phyloP scores from a whole-genome alignment of 2,797 vertebrate species.

The Jordanella pulchra region DNA sequence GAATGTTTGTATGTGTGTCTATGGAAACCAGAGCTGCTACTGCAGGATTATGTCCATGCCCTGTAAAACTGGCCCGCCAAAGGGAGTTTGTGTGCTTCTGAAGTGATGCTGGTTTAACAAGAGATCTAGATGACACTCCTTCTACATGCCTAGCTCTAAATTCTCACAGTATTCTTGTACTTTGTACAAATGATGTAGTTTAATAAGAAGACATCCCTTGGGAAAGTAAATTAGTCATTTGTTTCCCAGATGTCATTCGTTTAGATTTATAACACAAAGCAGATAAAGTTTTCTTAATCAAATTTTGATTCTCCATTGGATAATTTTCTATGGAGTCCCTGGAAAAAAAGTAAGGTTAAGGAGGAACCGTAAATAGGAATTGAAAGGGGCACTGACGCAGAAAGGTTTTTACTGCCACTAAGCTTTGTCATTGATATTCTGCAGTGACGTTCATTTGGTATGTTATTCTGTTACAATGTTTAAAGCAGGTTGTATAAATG shows the following conservation, averaged over 20 bases:
- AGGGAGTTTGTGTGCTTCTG: background rate
- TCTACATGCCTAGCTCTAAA: background rate
- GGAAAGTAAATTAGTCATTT: background rate
- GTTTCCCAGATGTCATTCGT: background rate
- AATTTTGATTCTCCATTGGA: background rate
- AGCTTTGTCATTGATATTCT: background rate
- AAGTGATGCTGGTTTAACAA: background rate
- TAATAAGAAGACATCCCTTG: background rate
- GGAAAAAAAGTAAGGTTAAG: background rate
- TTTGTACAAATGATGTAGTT: background rate
- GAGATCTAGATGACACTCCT: background rate
- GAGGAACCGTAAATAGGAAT: background rate
- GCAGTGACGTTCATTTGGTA: background rate
- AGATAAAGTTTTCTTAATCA: background rate
- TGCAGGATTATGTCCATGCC: constrained; percentile 15
- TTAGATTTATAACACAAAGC: background rate
- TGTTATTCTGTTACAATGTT: background rate
- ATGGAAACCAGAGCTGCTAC: constrained; percentile 13
- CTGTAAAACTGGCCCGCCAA: background rate
- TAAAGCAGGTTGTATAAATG: background rate
- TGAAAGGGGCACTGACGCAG: background rate
- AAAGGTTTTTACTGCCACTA: background rate
- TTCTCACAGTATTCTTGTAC: background rate
- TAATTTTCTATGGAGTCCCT: background rate
- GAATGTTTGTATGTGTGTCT: constrained; percentile 5